These are phyloP conservation scores for Serinus canaria DNA, from an alignment of 2,113 vertebrate genomes.

Conservation along the genomic window DNA sequence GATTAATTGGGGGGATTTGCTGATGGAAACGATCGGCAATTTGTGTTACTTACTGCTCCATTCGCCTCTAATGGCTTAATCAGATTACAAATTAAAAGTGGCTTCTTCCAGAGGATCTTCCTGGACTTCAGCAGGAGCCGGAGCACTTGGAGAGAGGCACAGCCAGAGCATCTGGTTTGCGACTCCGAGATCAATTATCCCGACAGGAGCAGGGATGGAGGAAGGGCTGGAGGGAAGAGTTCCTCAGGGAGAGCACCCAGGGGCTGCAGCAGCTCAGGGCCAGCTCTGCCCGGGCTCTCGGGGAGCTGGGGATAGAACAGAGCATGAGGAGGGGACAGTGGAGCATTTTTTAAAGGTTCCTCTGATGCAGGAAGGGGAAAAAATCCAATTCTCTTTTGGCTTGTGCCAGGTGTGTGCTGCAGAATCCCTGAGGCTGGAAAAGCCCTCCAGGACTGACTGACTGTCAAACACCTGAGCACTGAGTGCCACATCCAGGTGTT, in stretches of 20 bases:
- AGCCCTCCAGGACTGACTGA: neutral
- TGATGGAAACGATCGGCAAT: conserved; percentile 60
- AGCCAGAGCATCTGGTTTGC: neutral
- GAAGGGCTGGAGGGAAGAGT: neutral
- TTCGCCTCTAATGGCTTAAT: conserved; percentile 68
- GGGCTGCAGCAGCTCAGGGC: neutral
- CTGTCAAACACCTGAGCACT: neutral
- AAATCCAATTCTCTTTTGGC: too few relatives aligned
- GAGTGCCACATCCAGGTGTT: neutral
- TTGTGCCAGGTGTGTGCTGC: neutral
- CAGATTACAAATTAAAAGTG: conserved; percentile 71
- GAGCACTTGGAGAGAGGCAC: neutral
- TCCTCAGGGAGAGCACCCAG: neutral
- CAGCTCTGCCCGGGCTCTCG: neutral
- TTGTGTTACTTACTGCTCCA: conserved; percentile 68
- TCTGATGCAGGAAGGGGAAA: rapidly evolving
- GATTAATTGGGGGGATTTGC: conserved; percentile 73
- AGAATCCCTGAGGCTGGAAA: neutral
- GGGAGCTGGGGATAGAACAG: neutral
- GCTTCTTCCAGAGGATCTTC: conserved; percentile 56
- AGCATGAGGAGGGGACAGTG: rapidly evolving
- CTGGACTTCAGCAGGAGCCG: neutral
- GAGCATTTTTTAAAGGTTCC: neutral
- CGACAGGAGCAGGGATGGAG: neutral
- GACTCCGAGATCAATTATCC: neutral